Evolutionary conservation across 2,797 vertebrate species (phyloP).

Genomic region (Kryptopterus vitreolus): DNA sequence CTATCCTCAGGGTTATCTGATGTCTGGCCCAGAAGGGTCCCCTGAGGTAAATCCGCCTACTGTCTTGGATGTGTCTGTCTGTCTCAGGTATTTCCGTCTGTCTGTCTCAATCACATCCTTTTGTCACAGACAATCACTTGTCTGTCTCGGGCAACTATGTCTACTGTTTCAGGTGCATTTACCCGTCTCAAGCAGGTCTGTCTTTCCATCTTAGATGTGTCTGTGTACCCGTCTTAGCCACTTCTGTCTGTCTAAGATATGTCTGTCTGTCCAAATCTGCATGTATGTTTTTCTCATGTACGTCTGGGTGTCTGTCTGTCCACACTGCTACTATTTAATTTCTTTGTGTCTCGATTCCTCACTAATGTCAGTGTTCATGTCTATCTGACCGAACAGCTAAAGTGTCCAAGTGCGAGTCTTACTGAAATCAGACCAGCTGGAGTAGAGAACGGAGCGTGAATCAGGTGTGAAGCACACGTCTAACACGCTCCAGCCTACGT

Average conservation of each 20-base stretch:
- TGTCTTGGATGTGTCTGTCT: neutral
- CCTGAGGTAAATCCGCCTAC: no score
- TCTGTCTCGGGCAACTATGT: no score
- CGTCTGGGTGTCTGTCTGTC: neutral
- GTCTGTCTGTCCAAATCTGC: neutral
- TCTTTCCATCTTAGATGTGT: no score
- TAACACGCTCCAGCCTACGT: conserved; percentile 91
- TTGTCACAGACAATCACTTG: no score
- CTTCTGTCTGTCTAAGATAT: neutral
- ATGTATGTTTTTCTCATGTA: no score
- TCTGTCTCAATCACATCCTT: neutral
- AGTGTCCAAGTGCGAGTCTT: conserved; percentile 63
- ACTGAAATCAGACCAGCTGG: conserved; percentile 97
- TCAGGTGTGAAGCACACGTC: conserved; percentile 92
- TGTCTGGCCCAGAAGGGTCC: no score
- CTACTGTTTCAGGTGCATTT: neutral
- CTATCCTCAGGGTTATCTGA: no score
- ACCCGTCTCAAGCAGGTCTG: neutral
- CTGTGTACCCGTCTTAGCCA: neutral
- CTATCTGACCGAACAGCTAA: neutral
- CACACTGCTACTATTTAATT: no score
- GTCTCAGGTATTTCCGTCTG: neutral
- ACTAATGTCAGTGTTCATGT: no score
- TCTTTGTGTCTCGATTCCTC: neutral
- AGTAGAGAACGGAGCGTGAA: conserved; percentile 82